phyloP scores from a whole-genome alignment of 2,113 vertebrate species.

The Tyrannus savana region DNA sequence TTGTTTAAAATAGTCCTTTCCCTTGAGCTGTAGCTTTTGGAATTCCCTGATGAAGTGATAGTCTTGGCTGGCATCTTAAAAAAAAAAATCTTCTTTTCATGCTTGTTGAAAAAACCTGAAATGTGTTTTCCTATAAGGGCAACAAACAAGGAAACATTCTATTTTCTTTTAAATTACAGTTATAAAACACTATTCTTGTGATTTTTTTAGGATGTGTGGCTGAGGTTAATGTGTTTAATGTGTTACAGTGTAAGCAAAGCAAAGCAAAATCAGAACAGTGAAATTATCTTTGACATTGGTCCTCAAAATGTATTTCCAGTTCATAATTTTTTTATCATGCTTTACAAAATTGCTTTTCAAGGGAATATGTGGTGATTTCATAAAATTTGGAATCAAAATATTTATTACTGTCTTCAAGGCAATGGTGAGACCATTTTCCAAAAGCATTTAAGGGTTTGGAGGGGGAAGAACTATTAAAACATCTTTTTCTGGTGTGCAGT shows the following conservation, averaged over 20 bases:
- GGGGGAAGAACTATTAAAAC: background rate
- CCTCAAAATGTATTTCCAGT: background rate
- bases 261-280: background rate
- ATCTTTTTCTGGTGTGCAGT: background rate
- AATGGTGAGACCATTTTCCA: background rate
- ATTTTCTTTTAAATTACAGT: background rate
- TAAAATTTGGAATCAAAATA: background rate
- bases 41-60: background rate
- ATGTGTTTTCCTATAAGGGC: background rate
- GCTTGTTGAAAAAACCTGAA: background rate
- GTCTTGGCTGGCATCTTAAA: background rate
- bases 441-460: background rate
- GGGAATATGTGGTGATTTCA: background rate
- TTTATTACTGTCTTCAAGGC: background rate
- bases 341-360: background rate
- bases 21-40: background rate
- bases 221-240: background rate
- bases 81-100: background rate
- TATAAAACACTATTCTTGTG: background rate
- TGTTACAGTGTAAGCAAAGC: background rate
- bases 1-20: background rate
- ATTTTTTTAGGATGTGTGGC: background rate
- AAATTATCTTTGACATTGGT: background rate
- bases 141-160: background rate
- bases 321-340: background rate